Evolutionary conservation across 2,113 vertebrate species (phyloP).

Genomic region (Syrmaticus mikado): DNA sequence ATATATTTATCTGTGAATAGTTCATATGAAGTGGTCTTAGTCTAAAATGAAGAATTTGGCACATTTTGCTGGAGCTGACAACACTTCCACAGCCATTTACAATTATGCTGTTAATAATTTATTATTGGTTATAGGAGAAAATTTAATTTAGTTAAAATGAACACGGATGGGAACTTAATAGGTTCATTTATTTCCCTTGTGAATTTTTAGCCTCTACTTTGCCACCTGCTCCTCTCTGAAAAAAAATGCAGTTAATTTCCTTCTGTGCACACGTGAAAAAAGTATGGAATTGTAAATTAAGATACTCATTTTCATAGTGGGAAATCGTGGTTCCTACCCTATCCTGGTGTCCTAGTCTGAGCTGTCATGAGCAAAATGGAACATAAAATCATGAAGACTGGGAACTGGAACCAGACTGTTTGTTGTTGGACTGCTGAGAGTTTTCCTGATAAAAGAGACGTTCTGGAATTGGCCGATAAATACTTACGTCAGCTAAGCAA

Average conservation of each 20-base stretch:
- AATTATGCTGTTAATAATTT: neutral
- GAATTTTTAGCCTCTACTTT: neutral
- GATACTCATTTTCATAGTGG: neutral
- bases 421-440: neutral
- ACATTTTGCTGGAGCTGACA: neutral
- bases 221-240: neutral
- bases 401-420: neutral
- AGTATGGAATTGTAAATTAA: neutral
- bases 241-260: neutral
- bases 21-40: neutral
- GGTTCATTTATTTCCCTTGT: neutral
- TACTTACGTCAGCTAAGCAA: neutral
- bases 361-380: neutral
- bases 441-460: neutral
- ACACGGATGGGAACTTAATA: neutral
- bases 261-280: neutral
- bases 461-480: neutral
- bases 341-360: neutral
- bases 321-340: neutral
- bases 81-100: neutral
- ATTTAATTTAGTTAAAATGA: neutral
- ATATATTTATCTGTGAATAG: neutral
- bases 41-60: neutral
- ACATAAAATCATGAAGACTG: neutral
- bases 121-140: neutral